Base-by-base conservation (phyloP, 2,888 invertebrate species). In the Ectropis crepuscularia region DNA sequence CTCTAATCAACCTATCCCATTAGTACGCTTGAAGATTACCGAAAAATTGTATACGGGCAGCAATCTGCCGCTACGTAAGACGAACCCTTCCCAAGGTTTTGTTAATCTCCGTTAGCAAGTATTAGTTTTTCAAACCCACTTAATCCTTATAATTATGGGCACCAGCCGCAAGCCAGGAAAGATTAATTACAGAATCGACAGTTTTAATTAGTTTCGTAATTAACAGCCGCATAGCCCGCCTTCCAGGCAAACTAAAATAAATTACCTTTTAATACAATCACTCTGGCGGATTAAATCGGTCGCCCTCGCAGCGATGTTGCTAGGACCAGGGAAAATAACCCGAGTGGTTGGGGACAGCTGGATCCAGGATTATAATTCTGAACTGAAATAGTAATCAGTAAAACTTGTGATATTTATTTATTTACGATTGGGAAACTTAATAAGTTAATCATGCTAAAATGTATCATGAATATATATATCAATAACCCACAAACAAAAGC, bases 151-250 rank as follows among this genome's bases (percentile, higher is more conserved):
- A 71, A 73, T 65, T 68, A 71, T 74, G 67, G 67, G 72, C 74
- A 71, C 71, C 54, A 37, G 37, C 45, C 54, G 42, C 54, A 39
- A 65, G 61, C 61, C 77, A 74, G 76, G 78, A 78, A 80, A 90
- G 89, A 90, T 90, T 90, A 90, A 91, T 91, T 87, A 86, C 85
- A 74, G 82, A 87, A 88, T 90, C 89, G 89, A 89, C 89, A 88
- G 87, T 90, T 89, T 90, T 90, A 90, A 91, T 91, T 91, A 90
- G 89, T 90, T 90, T 85, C 77, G 87, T 89, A 90, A 90, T 90
- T 89, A 90, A 87, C 90, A 85, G 84, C 83, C 78, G 81, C 84
- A 82, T 82, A 85, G 83, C 81, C 72, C 78, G 82, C 80, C 82
- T 82, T 81, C 80, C 77, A 80, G 80, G 82, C 78, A 79, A 87